phyloP scores from a whole-genome alignment of 2,113 vertebrate genomes.

The Aegithalos caudatus region DNA sequence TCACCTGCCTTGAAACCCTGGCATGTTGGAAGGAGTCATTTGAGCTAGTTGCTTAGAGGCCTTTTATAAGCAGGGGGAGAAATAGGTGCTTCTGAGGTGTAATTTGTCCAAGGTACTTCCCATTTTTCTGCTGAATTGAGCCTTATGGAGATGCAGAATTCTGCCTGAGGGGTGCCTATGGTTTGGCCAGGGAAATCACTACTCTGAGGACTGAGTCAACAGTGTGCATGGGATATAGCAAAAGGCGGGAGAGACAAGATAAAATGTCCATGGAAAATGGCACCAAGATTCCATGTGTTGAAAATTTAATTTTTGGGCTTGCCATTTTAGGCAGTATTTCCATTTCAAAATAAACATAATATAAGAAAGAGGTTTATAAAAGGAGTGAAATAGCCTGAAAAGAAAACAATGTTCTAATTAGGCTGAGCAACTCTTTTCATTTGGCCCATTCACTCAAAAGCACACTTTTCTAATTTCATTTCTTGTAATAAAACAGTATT shows the following conservation, averaged over 20 bases:
- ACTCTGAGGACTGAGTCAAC: neutral
- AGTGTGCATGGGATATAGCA: neutral
- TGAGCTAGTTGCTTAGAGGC: neutral
- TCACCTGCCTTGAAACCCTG: neutral
- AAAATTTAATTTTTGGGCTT: neutral
- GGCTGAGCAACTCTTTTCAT: neutral
- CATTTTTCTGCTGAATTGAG: neutral
- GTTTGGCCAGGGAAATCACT: neutral
- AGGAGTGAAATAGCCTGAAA: neutral
- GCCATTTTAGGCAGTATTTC: neutral
- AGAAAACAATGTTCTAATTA: neutral
- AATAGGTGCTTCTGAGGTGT: neutral
- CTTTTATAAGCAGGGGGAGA: neutral
- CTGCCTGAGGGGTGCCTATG: fast-evolving
- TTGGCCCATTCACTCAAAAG: neutral
- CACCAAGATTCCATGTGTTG: neutral
- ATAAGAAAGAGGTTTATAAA: neutral
- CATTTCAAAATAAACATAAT: neutral
- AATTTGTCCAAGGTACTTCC: neutral
- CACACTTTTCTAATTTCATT: neutral
- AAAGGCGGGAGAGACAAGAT: neutral
- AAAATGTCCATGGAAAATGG: neutral
- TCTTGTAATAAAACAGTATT: neutral
- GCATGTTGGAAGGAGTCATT: neutral
- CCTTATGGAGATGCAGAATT: neutral